Base-by-base conservation (phyloP, 2,113 vertebrate species). In the Microtus ochrogaster region DNA sequence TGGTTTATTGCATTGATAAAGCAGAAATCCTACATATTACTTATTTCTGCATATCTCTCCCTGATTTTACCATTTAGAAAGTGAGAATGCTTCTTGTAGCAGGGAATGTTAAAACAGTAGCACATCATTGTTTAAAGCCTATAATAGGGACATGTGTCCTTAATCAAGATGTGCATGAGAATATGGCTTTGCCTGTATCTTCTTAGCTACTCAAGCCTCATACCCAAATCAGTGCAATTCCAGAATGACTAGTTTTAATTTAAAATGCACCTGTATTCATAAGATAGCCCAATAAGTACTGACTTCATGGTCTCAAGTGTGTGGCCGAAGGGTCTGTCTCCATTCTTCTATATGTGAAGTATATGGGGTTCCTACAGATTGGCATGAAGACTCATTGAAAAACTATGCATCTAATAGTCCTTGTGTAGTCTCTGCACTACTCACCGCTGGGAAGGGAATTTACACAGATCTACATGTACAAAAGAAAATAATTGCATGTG, bases 241-340 rank as follows among this genome's bases (percentile, higher is more conserved):
- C 22, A 12, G 74, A 94, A 85, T 63, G n/a, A 30, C n/a, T 81
- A 79, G 36, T 76, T 93, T 94, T 33, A 33, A 44, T 66, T 91
- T 77, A 36, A 94, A 70, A 39, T 3, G 55, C 44, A 49, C 3
- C 1, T 84, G 21, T 12, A 68, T 89, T 91, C 21, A 89, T 9
- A 66, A 5, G 4, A 61, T 78, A 4, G 28, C 2, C 7, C 41
- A 82, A 26, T 89, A 49, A 47, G 90, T 92, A 82, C 55, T 47
- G 10, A 5, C 4, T 41, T 68, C 47, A 44, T 16, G 21, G 70
- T n/a, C 7, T 86, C 72, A 47, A 39, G 24, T 7, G 58, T 47
- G 8, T 77, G 19, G 8, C 26, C 13, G 39, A 84, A 52, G 16
- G 47, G 9, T 90, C 8, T 44, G 47, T 72, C 49, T 78, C 22